Evolutionary conservation across 2,797 vertebrate species (phyloP).

Genomic region (Distichodus sexfasciatus): DNA sequence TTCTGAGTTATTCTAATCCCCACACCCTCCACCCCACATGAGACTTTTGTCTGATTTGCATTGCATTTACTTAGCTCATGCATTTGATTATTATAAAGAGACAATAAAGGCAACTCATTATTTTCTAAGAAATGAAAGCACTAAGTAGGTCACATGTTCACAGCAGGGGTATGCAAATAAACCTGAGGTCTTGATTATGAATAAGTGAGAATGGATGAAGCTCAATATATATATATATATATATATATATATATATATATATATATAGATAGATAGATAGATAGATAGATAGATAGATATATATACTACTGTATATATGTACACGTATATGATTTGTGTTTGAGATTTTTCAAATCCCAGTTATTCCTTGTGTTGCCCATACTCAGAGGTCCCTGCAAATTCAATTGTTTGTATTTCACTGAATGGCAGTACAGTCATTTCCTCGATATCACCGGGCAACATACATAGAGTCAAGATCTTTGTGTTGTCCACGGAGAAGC

Average conservation of each 20-base stretch:
- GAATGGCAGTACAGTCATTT: slow-evolving; percentile 6
- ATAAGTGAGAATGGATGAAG: neutral
- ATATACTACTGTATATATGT: too few relatives aligned
- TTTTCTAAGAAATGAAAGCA: neutral
- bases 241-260: too few relatives aligned
- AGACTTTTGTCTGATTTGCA: slow-evolving; percentile 1
- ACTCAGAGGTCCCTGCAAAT: slow-evolving; percentile 3
- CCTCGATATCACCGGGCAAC: slow-evolving; percentile 26
- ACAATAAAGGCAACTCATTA: neutral
- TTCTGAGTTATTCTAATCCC: neutral
- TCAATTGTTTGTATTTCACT: neutral
- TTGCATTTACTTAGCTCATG: slow-evolving; percentile 8
- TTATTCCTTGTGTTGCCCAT: neutral
- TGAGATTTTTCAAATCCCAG: slow-evolving; percentile 22
- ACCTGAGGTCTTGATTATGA: too few relatives aligned
- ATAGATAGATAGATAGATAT: too few relatives aligned
- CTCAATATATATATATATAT: too few relatives aligned
- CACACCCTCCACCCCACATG: slow-evolving; percentile 1
- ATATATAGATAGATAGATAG: too few relatives aligned
- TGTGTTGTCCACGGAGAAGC: neutral
- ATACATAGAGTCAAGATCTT: neutral
- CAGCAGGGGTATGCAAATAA: neutral
- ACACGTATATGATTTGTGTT: too few relatives aligned
- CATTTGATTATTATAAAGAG: slow-evolving; percentile 23
- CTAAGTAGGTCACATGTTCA: slow-evolving; percentile 24